These are phyloP conservation scores for Rhorus exstirpatorius DNA, from an alignment of 2,888 invertebrate genomes.

Conservation along the genomic window DNA sequence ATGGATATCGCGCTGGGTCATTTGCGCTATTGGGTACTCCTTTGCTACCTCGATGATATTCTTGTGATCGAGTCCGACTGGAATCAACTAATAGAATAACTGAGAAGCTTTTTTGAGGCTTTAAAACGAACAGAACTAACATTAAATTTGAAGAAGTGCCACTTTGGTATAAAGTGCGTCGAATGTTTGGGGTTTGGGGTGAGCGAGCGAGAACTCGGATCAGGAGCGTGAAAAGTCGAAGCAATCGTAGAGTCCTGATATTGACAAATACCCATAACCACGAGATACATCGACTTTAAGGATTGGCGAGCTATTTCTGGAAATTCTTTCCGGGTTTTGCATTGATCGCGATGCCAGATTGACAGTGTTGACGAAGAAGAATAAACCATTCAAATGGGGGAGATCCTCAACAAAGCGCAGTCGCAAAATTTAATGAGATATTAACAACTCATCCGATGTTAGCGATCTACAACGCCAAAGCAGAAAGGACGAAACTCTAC, in stretches of 20 bases:
- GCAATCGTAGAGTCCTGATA: constrained; percentile 50
- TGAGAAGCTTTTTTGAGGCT: constrained; percentile 72
- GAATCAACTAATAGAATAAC: constrained; percentile 71
- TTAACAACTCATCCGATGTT: constrained; percentile 22
- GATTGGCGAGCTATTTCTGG: constrained; percentile 65
- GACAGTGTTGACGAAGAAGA: constrained; percentile 35
- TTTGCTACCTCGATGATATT: constrained; percentile 79
- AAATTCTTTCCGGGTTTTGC: constrained; percentile 66
- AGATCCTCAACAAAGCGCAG: constrained; percentile 15
- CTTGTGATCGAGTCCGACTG: constrained; percentile 70
- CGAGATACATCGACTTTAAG: constrained; percentile 64
- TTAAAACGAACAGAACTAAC: constrained; percentile 59
- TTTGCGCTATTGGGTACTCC: constrained; percentile 65
- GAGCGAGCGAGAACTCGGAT: constrained; percentile 28
- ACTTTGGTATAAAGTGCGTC: constrained; percentile 38
- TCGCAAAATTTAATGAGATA: constrained; percentile 24
- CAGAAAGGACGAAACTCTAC: constrained; percentile 60
- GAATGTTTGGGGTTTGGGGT: constrained; percentile 48
- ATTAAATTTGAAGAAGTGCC: constrained; percentile 43
- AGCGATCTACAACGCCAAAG: constrained; percentile 30
- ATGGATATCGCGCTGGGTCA: constrained; percentile 68
- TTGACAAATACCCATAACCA: constrained; percentile 60
- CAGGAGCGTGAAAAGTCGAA: constrained; percentile 15
- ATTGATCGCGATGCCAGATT: constrained; percentile 60
- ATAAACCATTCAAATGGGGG: background rate